Percentiles rank a stretch among this genome's conserved stretches.
Conservation (phyloP, 1,140 invertebrate genomes). For the Pachypeltis micranthus region DNA sequence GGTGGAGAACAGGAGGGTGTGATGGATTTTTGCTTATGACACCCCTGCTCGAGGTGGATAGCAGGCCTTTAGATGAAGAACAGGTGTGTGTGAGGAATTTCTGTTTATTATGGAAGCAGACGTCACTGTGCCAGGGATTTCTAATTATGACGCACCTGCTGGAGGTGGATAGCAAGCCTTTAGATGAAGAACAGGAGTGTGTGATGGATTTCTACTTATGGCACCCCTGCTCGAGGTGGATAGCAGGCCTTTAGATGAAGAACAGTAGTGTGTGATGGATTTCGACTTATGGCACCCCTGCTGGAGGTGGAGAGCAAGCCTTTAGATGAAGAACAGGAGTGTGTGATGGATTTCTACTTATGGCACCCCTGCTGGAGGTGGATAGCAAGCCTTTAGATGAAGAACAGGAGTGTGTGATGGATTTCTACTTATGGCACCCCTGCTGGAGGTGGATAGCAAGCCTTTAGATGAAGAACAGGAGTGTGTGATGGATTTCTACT, state of each 20-base stretch:
- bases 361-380: not conserved
- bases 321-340: not conserved
- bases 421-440: not conserved
- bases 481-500: too few species aligned
- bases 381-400: not conserved
- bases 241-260: too few species aligned
- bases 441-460: too few species aligned
- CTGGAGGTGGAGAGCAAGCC: too few species aligned
- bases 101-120: not conserved
- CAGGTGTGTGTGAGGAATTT: not conserved
- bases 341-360: not conserved
- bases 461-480: not conserved
- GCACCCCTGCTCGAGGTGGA: too few species aligned
- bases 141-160: not conserved
- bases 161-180: not conserved
- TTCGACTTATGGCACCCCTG: not conserved
- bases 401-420: not conserved
- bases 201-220: not conserved
- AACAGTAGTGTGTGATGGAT: not conserved
- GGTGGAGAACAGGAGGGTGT: not conserved
- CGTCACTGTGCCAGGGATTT: not conserved
- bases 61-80: too few species aligned
- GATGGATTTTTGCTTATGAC: not conserved
- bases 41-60: too few species aligned
- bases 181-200: not conserved